Conservation (phyloP, 1,140 invertebrate genomes). For the Aporrectodea caliginosa region DNA sequence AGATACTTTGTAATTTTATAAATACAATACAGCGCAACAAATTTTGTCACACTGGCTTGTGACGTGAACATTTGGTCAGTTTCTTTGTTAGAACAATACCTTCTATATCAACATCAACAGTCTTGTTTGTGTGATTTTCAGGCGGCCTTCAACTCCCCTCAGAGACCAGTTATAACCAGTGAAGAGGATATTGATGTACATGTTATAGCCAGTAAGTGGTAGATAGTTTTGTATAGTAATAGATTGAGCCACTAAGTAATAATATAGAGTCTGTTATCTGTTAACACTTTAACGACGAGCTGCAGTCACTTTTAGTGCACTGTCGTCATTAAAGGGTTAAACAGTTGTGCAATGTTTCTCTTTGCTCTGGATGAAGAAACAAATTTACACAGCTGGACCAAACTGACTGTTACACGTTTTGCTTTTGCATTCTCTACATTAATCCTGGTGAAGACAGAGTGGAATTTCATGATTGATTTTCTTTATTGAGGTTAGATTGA, state of each 20-base stretch:
- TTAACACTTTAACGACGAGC: neutral
- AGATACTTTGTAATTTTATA: neutral
- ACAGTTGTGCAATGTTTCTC: neutral
- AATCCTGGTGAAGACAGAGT: too few species aligned
- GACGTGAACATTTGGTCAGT: neutral
- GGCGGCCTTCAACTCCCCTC: neutral
- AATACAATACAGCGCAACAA: neutral
- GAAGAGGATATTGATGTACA: neutral
- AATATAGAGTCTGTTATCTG: neutral
- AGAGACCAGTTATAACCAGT: neutral
- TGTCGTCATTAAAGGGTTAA: neutral
- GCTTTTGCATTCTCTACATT: too few species aligned
- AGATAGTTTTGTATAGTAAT: too few species aligned
- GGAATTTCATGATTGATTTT: too few species aligned
- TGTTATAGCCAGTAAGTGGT: neutral
- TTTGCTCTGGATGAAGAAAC: neutral
- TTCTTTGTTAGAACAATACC: neutral
- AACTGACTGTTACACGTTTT: too few species aligned
- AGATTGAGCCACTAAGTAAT: too few species aligned
- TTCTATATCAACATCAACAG: neutral
- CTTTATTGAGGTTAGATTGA: too few species aligned
- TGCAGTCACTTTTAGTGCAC: neutral
- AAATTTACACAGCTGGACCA: too few species aligned
- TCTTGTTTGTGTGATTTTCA: neutral
- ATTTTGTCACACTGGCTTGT: neutral